A percentile compares a stretch with the other conserved stretches of the same genome.
phyloP scores from a whole-genome alignment of 1,140 invertebrate genomes.

The Cyphomyrmex costatus region DNA sequence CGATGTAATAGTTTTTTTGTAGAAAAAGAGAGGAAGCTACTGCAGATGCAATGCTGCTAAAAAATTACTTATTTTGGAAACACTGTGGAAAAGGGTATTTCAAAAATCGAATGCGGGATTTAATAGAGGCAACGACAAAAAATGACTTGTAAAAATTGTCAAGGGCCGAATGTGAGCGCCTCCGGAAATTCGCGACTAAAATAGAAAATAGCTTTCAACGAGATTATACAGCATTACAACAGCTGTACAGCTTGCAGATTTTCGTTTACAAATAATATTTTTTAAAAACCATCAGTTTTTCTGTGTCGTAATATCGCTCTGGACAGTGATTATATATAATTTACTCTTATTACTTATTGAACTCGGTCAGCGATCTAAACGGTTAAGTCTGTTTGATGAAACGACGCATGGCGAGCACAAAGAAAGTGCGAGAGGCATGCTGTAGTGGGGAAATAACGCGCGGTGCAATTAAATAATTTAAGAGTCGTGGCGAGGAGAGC shows the following conservation, averaged over 20 bases:
- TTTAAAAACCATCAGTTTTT: background rate
- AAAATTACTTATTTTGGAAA: slow-evolving; percentile 41
- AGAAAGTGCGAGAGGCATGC: slow-evolving; percentile 52
- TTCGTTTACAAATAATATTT: background rate
- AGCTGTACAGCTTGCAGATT: background rate
- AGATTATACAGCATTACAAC: background rate
- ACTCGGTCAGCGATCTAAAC: slow-evolving; percentile 9
- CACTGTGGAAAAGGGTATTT: slow-evolving; percentile 28
- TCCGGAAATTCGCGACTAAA: slow-evolving; percentile 24
- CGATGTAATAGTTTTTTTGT: background rate
- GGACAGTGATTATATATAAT: background rate
- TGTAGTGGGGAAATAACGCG: slow-evolving; percentile 71
- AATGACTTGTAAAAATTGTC: slow-evolving; percentile 34
- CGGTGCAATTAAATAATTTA: slow-evolving; percentile 83
- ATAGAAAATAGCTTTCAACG: slow-evolving; percentile 4
- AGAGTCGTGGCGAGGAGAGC: slow-evolving; percentile 47
- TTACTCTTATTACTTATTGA: slow-evolving; percentile 19
- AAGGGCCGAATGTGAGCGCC: slow-evolving; percentile 23
- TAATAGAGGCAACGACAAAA: background rate
- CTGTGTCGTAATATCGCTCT: background rate
- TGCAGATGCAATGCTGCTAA: background rate
- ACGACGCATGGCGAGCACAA: slow-evolving; percentile 17
- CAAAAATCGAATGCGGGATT: slow-evolving; percentile 36
- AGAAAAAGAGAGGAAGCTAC: background rate
- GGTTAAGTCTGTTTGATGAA: slow-evolving; percentile 36